Conservation (phyloP, 2,888 invertebrate genomes). For the Lycocerus yunnanus region DNA sequence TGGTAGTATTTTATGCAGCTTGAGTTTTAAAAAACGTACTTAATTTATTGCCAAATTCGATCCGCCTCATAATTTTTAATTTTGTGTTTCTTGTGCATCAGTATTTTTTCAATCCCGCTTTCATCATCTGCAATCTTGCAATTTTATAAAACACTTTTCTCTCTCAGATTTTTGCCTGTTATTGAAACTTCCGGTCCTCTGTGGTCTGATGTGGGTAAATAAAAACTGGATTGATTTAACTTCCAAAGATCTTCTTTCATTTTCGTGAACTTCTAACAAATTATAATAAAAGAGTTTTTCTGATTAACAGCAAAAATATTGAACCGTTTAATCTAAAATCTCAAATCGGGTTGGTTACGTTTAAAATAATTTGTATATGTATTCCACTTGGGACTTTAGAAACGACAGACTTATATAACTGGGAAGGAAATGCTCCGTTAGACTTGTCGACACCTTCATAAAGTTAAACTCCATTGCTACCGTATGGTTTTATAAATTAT, state of each 20-base stretch:
- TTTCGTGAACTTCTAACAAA: too few relatives aligned
- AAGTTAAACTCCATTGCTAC: constrained; percentile 32
- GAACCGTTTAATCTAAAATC: neutral
- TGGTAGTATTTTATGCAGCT: neutral
- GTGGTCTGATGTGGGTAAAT: too few relatives aligned
- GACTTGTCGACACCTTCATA: constrained; percentile 36
- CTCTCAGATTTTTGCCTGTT: too few relatives aligned
- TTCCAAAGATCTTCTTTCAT: too few relatives aligned
- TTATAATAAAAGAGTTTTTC: too few relatives aligned
- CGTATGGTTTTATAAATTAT: constrained; percentile 29
- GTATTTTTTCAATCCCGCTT: neutral
- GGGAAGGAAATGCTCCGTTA: constrained; percentile 38
- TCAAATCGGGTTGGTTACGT: neutral
- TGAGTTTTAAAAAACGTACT: neutral
- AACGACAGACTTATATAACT: constrained; percentile 34
- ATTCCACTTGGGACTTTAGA: neutral
- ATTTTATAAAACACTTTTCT: too few relatives aligned
- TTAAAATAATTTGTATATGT: neutral
- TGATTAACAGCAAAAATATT: too few relatives aligned
- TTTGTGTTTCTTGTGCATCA: neutral
- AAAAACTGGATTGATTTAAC: too few relatives aligned
- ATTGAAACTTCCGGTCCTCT: too few relatives aligned
- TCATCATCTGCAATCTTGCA: too few relatives aligned
- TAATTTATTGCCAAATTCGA: neutral
- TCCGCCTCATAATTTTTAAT: neutral